Evolutionary conservation across 2,888 invertebrate genomes (phyloP).

Genomic region (Pammene aurita): DNA sequence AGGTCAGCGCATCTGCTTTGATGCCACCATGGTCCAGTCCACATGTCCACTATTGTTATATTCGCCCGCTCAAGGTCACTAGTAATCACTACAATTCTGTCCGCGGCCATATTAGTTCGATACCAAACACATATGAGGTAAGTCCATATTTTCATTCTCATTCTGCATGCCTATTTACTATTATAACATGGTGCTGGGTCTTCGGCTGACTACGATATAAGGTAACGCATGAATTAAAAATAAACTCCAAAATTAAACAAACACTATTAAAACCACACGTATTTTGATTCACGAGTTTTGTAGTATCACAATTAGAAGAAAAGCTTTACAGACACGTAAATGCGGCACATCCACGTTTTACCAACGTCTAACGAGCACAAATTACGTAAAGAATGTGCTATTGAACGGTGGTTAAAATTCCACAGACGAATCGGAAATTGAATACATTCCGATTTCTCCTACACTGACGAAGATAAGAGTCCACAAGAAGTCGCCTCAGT

Average conservation of each 20-base stretch:
- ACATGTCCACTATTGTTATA: conserved; percentile 59
- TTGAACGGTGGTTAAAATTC: conserved; percentile 72
- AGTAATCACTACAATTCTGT: conserved; percentile 66
- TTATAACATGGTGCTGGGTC: conserved; percentile 73
- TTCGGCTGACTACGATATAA: conserved; percentile 59
- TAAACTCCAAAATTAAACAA: conserved; percentile 79
- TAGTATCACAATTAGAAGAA: conserved; percentile 65
- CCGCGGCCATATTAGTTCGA: conserved; percentile 64
- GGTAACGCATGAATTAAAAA: conserved; percentile 60
- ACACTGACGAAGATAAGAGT: conserved; percentile 91
- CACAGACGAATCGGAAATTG: conserved; percentile 90
- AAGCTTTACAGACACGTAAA: conserved; percentile 65
- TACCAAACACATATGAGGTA: conserved; percentile 68
- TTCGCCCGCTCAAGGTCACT: conserved; percentile 64
- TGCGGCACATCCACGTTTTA: conserved; percentile 73
- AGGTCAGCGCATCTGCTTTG: conserved; percentile 55
- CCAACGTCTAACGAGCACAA: conserved; percentile 66
- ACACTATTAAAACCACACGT: conserved; percentile 55
- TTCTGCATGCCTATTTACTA: conserved; percentile 61
- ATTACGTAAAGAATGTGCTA: conserved; percentile 53
- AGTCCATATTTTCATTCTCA: conserved; percentile 60
- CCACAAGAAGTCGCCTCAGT: conserved; percentile 84
- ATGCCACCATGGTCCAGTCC: conserved; percentile 43
- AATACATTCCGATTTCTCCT: conserved; percentile 92
- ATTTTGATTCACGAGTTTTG: conserved; percentile 57